Evolutionary conservation across 1,140 invertebrate species (phyloP), one percentile per base, ranked within the genome.

Genomic region (Palaemon carinicauda): DNA sequence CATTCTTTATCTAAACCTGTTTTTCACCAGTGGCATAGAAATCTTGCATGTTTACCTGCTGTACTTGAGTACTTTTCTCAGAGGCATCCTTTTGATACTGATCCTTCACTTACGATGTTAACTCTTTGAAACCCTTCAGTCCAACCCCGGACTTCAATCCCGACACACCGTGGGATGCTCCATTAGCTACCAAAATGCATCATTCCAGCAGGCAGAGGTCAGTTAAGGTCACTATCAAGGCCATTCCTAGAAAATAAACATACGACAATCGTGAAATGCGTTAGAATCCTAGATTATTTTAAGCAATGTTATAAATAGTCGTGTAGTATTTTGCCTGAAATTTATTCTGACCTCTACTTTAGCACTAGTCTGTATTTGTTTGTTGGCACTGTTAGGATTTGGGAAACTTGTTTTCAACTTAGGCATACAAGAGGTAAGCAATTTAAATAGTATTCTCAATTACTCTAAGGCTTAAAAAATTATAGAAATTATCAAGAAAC

Each of bases 131-230:
- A 51, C 77, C 27, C 31, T 82, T 31, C 56, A 88, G 87, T 71
- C 52, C 82, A 21, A 65, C 77, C 10, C 89, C 89, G 24, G 89
- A 89, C 5, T 85, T 82, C 41, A 79, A 75, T 12, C 87, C 87
- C 0, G 89, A 89, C 50, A 88, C 89, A 1, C 78, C 89, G n/a
- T 89, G 89, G 89, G 89, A 89, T 65, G 87, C 89, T 17, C 89
- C 89, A 10, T 33, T 87, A 31, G 78, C 85, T 50, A 14, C 78
- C 19, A 81, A 81, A 78, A 29, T 71, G 10, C 75, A 74, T 10
- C 74, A 21, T 10, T 3, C 17, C 17, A 82, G 33, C 77, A 53
- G 50, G 17, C 24, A 14, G 54, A 82, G 79, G 79, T 81, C 75
- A 71, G 80, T 75, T 33, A 9, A 27, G 10, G n/a, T n/a, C 80